phyloP scores from a whole-genome alignment of 2,888 invertebrate genomes.

The Rhamnusium bicolor region DNA sequence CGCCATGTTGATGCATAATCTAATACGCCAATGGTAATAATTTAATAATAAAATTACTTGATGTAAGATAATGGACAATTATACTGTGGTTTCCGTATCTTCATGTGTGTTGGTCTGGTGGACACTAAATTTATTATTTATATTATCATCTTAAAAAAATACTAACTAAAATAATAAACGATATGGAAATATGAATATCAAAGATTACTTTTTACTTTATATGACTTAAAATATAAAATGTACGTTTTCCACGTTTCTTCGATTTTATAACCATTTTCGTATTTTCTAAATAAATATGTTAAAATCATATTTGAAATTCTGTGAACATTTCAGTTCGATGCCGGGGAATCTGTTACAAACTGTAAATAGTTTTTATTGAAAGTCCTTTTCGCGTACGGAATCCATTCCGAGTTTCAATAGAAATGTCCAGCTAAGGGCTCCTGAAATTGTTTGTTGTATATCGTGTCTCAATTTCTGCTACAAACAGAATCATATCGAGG shows the following conservation, averaged over 20 bases:
- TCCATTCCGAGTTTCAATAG: conserved; percentile 50
- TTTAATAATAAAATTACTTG: not conserved
- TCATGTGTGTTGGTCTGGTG: no score
- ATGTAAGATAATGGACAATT: not conserved
- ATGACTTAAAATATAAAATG: not conserved
- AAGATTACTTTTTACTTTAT: not conserved
- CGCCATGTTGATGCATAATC: not conserved
- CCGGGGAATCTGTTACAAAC: conserved; percentile 13
- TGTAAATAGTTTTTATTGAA: conserved; percentile 32
- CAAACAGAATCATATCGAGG: conserved; percentile 48
- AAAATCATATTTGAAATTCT: conserved; percentile 24
- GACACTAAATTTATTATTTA: no score
- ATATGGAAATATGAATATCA: no score
- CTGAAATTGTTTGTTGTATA: conserved; percentile 51
- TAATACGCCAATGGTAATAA: not conserved
- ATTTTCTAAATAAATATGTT: conserved; percentile 22
- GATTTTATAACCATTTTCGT: not conserved
- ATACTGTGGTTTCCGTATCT: no score
- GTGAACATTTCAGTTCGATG: conserved; percentile 3
- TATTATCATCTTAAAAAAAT: no score
- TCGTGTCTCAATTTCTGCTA: conserved; percentile 50
- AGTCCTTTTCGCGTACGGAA: conserved; percentile 37
- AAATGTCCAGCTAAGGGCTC: conserved; percentile 46
- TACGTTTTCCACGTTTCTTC: not conserved
- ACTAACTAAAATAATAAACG: no score